Conservation (phyloP, 2,888 invertebrate species). For the Troides oblongomaculatus region DNA sequence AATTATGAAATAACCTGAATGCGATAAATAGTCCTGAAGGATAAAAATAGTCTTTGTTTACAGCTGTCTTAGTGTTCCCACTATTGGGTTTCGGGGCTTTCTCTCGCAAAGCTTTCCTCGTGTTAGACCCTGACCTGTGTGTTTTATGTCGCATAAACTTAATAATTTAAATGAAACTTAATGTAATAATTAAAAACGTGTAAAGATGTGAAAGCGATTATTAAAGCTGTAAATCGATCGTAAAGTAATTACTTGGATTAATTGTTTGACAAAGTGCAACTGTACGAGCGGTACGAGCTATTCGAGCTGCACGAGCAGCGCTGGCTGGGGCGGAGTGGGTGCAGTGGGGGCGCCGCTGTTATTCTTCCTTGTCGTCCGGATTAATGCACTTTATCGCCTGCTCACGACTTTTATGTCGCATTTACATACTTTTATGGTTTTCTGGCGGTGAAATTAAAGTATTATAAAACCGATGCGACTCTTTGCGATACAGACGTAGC, state of each 20-base stretch:
- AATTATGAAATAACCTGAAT: too few relatives aligned
- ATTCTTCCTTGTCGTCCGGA: conserved; percentile 41
- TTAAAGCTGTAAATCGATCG: conserved; percentile 10
- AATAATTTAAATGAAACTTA: too few relatives aligned
- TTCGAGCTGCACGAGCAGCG: too few relatives aligned
- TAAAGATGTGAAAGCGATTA: conserved; percentile 2
- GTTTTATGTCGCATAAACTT: too few relatives aligned
- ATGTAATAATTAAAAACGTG: too few relatives aligned
- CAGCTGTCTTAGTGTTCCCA: too few relatives aligned
- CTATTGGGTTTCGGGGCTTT: too few relatives aligned
- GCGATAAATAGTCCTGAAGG: too few relatives aligned
- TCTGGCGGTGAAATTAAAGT: conserved; percentile 78
- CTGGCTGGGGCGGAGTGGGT: background rate
- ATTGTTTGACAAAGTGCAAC: conserved; percentile 22
- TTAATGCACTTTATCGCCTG: conserved; percentile 61
- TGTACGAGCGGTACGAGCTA: conserved; percentile 10
- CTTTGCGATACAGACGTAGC: conserved; percentile 66
- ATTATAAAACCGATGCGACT: conserved; percentile 73
- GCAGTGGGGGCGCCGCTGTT: conserved; percentile 31
- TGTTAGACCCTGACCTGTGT: too few relatives aligned
- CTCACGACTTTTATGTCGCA: conserved; percentile 66
- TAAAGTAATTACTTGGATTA: conserved; percentile 24
- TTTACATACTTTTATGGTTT: conserved; percentile 78
- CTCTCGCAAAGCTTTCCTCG: too few relatives aligned
- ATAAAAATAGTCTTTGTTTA: too few relatives aligned